phyloP scores from a whole-genome alignment of 2,797 vertebrate species.

The Chelidonichthys spinosus region DNA sequence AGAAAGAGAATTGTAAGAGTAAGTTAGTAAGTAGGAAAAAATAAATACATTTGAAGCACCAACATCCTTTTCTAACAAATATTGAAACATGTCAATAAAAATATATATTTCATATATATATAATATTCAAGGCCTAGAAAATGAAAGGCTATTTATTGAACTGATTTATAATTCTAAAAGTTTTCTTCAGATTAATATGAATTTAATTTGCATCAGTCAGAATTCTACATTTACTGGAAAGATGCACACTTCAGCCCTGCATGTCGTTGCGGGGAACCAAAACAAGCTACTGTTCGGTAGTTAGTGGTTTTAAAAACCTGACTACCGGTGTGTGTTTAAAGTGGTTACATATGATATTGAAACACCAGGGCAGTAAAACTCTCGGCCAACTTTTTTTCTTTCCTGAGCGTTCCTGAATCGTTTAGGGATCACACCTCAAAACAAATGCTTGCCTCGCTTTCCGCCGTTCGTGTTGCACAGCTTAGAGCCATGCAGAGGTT shows the following conservation, averaged over 20 bases:
- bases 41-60: not conserved
- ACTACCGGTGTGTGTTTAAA: slow-evolving; percentile 43
- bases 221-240: not conserved
- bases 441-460: slow-evolving; percentile 60
- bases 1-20: not conserved
- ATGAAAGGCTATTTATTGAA: not conserved
- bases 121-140: no score
- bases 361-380: slow-evolving; percentile 62
- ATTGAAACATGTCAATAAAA: no score
- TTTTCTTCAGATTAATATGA: not conserved
- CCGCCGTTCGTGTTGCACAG: slow-evolving; percentile 53
- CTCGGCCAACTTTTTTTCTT: slow-evolving; percentile 40
- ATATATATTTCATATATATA: no score
- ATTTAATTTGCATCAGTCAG: not conserved
- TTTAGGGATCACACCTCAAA: slow-evolving; percentile 69
- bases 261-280: slow-evolving; percentile 19
- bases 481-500: slow-evolving; percentile 52
- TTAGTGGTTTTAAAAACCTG: slow-evolving; percentile 33
- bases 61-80: not conserved
- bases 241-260: not conserved
- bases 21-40: not conserved
- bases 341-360: slow-evolving; percentile 64
- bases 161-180: no score
- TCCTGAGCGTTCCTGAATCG: slow-evolving; percentile 50
- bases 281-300: slow-evolving; percentile 34